Percentiles rank a stretch among this genome's conserved stretches.
Evolutionary conservation across 2,888 invertebrate genomes (phyloP).

Genomic region (Cancer borealis): DNA sequence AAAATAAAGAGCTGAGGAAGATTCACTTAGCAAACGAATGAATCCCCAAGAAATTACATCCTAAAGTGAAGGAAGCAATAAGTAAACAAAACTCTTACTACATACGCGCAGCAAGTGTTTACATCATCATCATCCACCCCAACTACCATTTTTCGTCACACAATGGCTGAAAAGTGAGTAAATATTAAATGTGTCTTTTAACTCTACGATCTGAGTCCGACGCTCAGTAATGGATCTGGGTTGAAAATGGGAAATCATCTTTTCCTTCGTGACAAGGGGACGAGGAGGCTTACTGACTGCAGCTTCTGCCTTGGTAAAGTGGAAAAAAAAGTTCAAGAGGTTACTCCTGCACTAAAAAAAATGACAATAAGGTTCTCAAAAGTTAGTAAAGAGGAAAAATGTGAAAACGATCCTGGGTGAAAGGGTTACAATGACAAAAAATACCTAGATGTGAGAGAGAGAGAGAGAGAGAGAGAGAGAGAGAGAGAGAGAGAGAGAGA

Average conservation of each 20-base stretch:
- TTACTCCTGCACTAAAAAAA: background rate
- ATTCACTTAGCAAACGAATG: background rate
- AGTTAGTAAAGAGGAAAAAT: background rate
- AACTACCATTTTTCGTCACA: background rate
- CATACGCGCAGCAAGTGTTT: background rate
- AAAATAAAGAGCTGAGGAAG: background rate
- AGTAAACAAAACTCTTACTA: background rate
- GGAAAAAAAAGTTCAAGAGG: background rate
- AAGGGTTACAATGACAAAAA: background rate
- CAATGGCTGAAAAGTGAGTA: background rate
- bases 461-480: slow-evolving; percentile 43
- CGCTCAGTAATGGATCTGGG: background rate
- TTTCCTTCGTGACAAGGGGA: background rate
- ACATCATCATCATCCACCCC: background rate
- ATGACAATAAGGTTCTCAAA: background rate
- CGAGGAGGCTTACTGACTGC: background rate
- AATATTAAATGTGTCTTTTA: background rate
- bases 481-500: slow-evolving; percentile 38
- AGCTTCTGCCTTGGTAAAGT: background rate
- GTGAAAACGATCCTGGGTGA: background rate
- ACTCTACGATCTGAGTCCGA: background rate
- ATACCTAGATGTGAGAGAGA: background rate
- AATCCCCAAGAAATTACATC: background rate
- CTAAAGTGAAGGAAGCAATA: background rate
- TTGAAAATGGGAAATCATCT: background rate